phyloP scores from a whole-genome alignment of 1,140 invertebrate species.

The Drosophila setifemur region DNA sequence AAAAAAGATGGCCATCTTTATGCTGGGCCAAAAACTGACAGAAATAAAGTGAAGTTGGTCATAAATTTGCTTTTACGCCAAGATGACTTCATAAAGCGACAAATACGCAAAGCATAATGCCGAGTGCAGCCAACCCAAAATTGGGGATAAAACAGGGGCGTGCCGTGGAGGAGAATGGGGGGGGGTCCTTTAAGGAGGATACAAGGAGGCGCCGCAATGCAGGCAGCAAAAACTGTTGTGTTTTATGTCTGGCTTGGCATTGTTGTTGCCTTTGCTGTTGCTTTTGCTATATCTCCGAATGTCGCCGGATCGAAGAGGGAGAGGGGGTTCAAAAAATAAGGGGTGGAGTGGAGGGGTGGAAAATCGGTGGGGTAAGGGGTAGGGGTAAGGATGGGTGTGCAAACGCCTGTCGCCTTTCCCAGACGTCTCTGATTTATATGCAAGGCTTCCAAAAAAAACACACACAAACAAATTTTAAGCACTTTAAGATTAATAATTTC shows the following conservation, averaged over 20 bases:
- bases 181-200: too few relatives aligned
- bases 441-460: slow-evolving; percentile 30
- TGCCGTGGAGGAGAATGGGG: not conserved
- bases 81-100: slow-evolving; percentile 80
- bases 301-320: slow-evolving; percentile 13
- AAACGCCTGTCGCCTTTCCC: slow-evolving; percentile 41
- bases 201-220: slow-evolving; percentile 55
- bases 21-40: slow-evolving; percentile 70
- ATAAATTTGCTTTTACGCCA: slow-evolving; percentile 80
- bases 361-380: not conserved
- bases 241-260: slow-evolving; percentile 72
- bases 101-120: slow-evolving; percentile 78
- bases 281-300: too few relatives aligned
- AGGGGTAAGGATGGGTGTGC: not conserved
- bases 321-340: not conserved
- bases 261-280: slow-evolving; percentile 52
- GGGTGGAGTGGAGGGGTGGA: not conserved
- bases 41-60: slow-evolving; percentile 79
- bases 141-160: slow-evolving; percentile 5
- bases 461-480: not conserved
- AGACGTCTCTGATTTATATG: slow-evolving; percentile 76
- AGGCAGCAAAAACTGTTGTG: slow-evolving; percentile 69
- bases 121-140: slow-evolving; percentile 60
- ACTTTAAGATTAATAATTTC: too few relatives aligned
- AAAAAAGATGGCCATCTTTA: slow-evolving; percentile 63